Evolutionary conservation across 2,888 invertebrate species (phyloP).

Genomic region (Athripsodes cinereus): DNA sequence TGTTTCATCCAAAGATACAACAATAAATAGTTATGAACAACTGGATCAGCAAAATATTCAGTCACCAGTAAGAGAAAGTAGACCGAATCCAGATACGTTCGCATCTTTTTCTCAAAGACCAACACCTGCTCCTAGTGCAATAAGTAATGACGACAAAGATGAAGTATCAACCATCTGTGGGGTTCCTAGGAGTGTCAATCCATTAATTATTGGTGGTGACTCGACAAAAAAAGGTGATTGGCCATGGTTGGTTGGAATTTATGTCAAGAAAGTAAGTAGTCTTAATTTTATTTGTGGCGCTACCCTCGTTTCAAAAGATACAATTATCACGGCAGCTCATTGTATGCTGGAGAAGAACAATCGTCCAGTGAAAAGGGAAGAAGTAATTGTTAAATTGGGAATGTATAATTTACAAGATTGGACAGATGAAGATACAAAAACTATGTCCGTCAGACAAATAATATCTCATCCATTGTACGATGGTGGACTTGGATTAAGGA

Average conservation of each 20-base stretch:
- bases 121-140: not conserved
- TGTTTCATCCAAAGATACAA: too few species aligned
- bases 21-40: too few species aligned
- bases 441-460: slow-evolving; percentile 27
- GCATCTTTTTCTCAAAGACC: not conserved
- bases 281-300: slow-evolving; percentile 38
- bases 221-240: slow-evolving; percentile 33
- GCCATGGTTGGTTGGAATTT: slow-evolving; percentile 41
- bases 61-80: too few species aligned
- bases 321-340: slow-evolving; percentile 31
- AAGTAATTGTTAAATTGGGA: slow-evolving; percentile 28
- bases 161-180: slow-evolving; percentile 23
- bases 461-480: slow-evolving; percentile 28
- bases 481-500: slow-evolving; percentile 23
- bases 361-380: slow-evolving; percentile 26
- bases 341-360: slow-evolving; percentile 25
- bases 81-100: slow-evolving; percentile 1
- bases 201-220: slow-evolving; percentile 30
- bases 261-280: slow-evolving; percentile 28
- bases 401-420: slow-evolving; percentile 29
- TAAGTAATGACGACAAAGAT: not conserved
- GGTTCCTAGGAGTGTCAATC: slow-evolving; percentile 26
- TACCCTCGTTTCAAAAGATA: slow-evolving; percentile 34
- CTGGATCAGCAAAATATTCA: too few species aligned
- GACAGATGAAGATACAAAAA: slow-evolving; percentile 24